Evolutionary conservation across 2,888 invertebrate species (phyloP).

Genomic region (Parnassius mnemosyne): DNA sequence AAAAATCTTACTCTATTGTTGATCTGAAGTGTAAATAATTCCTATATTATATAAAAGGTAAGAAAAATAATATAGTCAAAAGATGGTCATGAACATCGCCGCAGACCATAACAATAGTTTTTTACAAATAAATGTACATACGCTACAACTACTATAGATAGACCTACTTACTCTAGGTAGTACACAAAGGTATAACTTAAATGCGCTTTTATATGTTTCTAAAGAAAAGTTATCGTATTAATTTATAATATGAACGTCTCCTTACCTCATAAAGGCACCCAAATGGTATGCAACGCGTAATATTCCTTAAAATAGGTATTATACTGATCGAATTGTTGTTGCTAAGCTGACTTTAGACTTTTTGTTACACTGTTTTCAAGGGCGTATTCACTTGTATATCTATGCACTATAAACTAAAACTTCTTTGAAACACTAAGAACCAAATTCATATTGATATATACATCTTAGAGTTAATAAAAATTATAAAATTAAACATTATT

Average conservation of each 20-base stretch:
- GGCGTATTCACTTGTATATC: conserved; percentile 59
- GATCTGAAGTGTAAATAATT: too few species aligned
- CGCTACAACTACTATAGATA: conserved; percentile 22
- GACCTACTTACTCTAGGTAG: conserved; percentile 28
- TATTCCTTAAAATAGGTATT: conserved; percentile 56
- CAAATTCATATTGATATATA: conserved; percentile 31
- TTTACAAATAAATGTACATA: conserved; percentile 30
- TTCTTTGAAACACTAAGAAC: conserved; percentile 33
- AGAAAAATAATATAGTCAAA: not conserved
- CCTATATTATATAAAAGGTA: not conserved
- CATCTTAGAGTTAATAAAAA: conserved; percentile 32
- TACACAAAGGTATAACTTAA: conserved; percentile 30
- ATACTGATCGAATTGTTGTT: conserved; percentile 65
- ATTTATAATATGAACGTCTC: conserved; percentile 29
- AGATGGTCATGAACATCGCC: not conserved
- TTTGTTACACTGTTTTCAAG: conserved; percentile 72
- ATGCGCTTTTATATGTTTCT: conserved; percentile 15
- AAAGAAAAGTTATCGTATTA: conserved; percentile 5
- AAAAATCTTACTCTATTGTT: too few species aligned
- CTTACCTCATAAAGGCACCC: conserved; percentile 66
- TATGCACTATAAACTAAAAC: conserved; percentile 38
- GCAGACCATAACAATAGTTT: conserved; percentile 12
- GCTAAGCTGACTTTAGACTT: conserved; percentile 76
- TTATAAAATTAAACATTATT: conserved; percentile 41
- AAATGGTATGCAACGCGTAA: conserved; percentile 43